A percentile compares a stretch with the other conserved stretches of the same genome.
Conservation (phyloP, 2,888 invertebrate genomes). For the Incurvaria masculella region DNA sequence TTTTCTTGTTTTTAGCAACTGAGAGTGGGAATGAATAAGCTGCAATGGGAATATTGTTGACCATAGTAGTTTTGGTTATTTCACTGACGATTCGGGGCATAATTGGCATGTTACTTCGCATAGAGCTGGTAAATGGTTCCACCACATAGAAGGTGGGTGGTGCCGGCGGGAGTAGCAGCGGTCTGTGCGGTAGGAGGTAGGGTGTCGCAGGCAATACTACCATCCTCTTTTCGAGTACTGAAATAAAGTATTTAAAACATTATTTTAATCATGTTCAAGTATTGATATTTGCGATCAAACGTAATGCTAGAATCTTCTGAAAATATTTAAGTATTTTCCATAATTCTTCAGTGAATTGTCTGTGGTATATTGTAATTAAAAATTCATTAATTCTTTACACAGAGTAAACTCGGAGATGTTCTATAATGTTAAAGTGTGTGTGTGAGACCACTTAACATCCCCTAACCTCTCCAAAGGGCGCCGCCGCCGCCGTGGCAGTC, state of each 20-base stretch:
- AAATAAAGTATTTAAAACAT: slow-evolving; percentile 22
- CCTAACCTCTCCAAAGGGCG: too few species aligned
- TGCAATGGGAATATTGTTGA: slow-evolving; percentile 47
- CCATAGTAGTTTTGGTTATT: slow-evolving; percentile 49
- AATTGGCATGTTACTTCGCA: slow-evolving; percentile 33
- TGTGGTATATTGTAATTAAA: too few species aligned
- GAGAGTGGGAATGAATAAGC: slow-evolving; percentile 47
- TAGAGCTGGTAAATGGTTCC: slow-evolving; percentile 34
- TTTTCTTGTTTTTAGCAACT: slow-evolving; percentile 24
- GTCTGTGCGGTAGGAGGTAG: slow-evolving; percentile 45
- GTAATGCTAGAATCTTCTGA: too few species aligned
- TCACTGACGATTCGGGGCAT: slow-evolving; percentile 36
- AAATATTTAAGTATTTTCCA: too few species aligned
- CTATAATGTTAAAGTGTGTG: too few species aligned
- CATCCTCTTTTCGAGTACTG: slow-evolving; percentile 40
- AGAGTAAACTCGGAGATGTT: too few species aligned
- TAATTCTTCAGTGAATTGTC: too few species aligned
- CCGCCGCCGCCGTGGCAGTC: too few species aligned
- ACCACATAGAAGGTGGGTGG: slow-evolving; percentile 42
- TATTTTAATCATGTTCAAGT: slow-evolving; percentile 1
- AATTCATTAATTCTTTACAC: too few species aligned
- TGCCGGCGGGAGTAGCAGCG: slow-evolving; percentile 36
- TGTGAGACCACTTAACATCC: too few species aligned
- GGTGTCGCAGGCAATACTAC: slow-evolving; percentile 44
- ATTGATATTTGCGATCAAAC: too few species aligned